Evolutionary conservation across 2,113 vertebrate genomes (phyloP).

Genomic region (Grammomys surdaster): DNA sequence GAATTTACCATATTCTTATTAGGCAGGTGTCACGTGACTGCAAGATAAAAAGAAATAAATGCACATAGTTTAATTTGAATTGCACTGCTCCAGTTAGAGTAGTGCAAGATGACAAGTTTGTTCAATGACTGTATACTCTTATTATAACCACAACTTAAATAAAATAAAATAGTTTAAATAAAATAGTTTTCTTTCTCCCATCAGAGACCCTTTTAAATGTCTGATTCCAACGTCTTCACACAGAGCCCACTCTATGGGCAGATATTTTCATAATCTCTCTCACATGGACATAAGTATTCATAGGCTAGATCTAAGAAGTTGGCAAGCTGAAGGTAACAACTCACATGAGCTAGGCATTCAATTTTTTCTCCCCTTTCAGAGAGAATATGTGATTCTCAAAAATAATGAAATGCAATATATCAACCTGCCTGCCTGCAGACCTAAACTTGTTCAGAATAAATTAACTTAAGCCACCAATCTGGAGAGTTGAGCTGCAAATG

Average conservation of each 20-base stretch:
- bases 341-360: constrained; percentile 34
- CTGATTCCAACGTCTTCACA: constrained; percentile 42
- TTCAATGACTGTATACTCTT: constrained; percentile 78
- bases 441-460: constrained; percentile 73
- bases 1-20: constrained; percentile 78
- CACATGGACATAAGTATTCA: constrained; percentile 65
- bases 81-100: constrained; percentile 81
- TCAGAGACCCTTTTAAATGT: constrained; percentile 48
- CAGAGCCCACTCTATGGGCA: constrained; percentile 19
- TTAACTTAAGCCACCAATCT: constrained; percentile 60
- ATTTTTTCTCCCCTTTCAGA: constrained; percentile 66
- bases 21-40: constrained; percentile 76
- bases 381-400: constrained; percentile 57
- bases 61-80: constrained; percentile 78
- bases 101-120: constrained; percentile 80
- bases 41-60: constrained; percentile 68
- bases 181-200: constrained; percentile 68
- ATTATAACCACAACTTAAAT: constrained; percentile 72
- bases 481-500: constrained; percentile 58
- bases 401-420: constrained; percentile 73
- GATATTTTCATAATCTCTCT: constrained; percentile 72
- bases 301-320: constrained; percentile 59
- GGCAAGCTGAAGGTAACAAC: constrained; percentile 64
- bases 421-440: constrained; percentile 73
- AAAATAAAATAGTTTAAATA: constrained; percentile 69